Evolutionary conservation across 2,797 vertebrate species (phyloP).

Genomic region (Schizothorax lantsangensis): DNA sequence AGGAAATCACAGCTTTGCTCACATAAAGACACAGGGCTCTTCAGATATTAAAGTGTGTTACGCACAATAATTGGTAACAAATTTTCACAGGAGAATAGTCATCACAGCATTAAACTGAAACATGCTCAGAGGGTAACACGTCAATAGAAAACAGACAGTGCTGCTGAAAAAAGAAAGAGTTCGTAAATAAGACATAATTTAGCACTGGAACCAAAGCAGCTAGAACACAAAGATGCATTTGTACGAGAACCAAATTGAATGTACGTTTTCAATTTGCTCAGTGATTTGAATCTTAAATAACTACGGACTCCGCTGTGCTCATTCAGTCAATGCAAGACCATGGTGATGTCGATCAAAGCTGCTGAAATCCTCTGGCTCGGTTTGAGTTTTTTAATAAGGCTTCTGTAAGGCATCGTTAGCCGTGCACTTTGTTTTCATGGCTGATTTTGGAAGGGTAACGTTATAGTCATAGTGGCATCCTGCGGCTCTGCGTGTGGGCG

Average conservation of each 20-base stretch:
- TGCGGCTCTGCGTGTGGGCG: slow-evolving; percentile 70
- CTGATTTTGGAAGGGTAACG: slow-evolving; percentile 75
- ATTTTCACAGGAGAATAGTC: slow-evolving; percentile 46
- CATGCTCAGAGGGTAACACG: slow-evolving; percentile 50
- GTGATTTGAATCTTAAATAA: slow-evolving; percentile 29
- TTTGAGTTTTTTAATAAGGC: slow-evolving; percentile 61
- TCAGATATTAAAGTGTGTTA: slow-evolving; percentile 47
- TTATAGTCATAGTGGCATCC: slow-evolving; percentile 73
- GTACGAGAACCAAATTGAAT: slow-evolving; percentile 30
- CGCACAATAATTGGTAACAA: slow-evolving; percentile 29
- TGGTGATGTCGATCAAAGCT: slow-evolving; percentile 33
- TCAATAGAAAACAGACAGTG: slow-evolving; percentile 26
- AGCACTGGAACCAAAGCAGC: slow-evolving; percentile 14
- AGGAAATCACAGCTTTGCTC: slow-evolving; percentile 41
- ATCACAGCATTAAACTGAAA: slow-evolving; percentile 46
- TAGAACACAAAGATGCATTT: slow-evolving; percentile 18
- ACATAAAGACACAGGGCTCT: slow-evolving; percentile 24
- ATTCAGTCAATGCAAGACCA: slow-evolving; percentile 32
- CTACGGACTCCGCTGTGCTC: slow-evolving; percentile 14
- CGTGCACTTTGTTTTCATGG: slow-evolving; percentile 65
- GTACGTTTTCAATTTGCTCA: slow-evolving; percentile 6
- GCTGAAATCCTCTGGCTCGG: slow-evolving; percentile 19
- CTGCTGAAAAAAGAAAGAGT: background rate
- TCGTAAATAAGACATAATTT: slow-evolving; percentile 29
- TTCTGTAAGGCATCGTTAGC: slow-evolving; percentile 47